Base-by-base conservation (phyloP, 37 sponge, comb jelly and placozoan genomes). In the Spongilla lacustris region DNA sequence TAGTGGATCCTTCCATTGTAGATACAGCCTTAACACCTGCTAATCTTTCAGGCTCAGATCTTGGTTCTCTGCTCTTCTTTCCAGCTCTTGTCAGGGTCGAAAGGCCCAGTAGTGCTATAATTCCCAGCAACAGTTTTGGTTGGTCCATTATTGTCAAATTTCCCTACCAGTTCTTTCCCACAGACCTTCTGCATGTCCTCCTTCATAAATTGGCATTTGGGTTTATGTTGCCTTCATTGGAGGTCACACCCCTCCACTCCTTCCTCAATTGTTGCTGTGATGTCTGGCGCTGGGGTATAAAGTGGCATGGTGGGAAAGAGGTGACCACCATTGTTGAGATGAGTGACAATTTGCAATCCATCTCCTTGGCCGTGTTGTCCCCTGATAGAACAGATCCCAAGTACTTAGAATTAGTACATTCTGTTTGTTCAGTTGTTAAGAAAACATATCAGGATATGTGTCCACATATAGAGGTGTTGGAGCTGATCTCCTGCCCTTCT, bases 251-350 rank as follows among this genome's bases (percentile, higher is more conserved):
- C 21, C 28, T 29, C 23, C 21, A 58, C 21, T 17, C 21, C 58
- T 17, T 13, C 58, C 58, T 58, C 19, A 58, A 17, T 17, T 17
- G 21, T 14, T 58, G 58, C 58, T 49, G 78, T 49, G n/a, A 49
- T 23, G 78, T 77, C n/a, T 77, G 78, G 78, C 23, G 4, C 19
- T 25, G 8, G 28, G 78, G 78, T 14, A 77, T 77, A 2, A 36
- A 36, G 35, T 74, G 75, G 75, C 75, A 36, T 74, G 24, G 32
- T 10, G 23, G 24, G 68, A 30, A 27, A 6, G 80, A 25, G 29
- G 68, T 80, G 29, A 68, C 58, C 21, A 31, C 35, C 68, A 80
- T 66, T 30, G 80, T 80, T 30, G 80, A 80, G 33, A 31, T 29
- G 32, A 67, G 28, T 30, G 68, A 80, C 58, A 58, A 0, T 17